phyloP scores from a whole-genome alignment of 2,113 vertebrate species.

The Phylloscopus trochiloides region DNA sequence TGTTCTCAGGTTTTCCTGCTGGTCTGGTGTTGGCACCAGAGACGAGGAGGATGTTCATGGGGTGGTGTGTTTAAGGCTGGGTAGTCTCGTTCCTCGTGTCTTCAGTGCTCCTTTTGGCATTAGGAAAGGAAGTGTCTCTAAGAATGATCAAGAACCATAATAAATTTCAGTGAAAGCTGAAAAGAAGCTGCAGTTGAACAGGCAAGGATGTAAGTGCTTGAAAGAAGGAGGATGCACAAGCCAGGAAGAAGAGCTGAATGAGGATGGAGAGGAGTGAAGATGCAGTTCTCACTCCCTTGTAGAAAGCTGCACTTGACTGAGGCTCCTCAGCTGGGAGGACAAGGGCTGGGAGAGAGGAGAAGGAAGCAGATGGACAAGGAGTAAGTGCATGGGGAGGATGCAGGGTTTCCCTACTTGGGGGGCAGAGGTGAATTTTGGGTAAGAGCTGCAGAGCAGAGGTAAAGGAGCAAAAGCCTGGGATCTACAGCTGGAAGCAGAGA shows the following conservation, averaged over 20 bases:
- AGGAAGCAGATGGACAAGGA: background rate
- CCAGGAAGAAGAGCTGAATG: background rate
- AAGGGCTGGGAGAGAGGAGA: background rate
- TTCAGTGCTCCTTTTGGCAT: background rate
- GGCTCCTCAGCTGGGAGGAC: background rate
- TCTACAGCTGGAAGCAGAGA: background rate
- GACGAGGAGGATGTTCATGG: fast-evolving
- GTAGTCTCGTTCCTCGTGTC: fast-evolving
- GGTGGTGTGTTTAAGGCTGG: background rate
- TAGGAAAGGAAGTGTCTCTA: background rate
- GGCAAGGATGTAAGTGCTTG: background rate
- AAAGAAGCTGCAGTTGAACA: background rate
- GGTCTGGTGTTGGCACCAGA: background rate
- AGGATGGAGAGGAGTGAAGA: background rate
- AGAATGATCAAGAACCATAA: background rate
- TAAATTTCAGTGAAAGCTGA: background rate
- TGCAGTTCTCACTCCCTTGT: fast-evolving
- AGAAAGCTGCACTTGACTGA: background rate
- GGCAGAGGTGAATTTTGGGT: background rate
- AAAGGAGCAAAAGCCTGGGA: background rate
- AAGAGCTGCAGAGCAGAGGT: background rate
- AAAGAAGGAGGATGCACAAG: background rate
- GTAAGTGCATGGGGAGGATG: too few relatives aligned
- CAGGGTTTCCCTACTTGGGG: background rate
- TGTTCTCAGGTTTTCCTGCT: background rate